Evolutionary conservation across 2,888 invertebrate species (phyloP), one percentile per base, ranked within the genome.

Genomic region (Busseola fusca): DNA sequence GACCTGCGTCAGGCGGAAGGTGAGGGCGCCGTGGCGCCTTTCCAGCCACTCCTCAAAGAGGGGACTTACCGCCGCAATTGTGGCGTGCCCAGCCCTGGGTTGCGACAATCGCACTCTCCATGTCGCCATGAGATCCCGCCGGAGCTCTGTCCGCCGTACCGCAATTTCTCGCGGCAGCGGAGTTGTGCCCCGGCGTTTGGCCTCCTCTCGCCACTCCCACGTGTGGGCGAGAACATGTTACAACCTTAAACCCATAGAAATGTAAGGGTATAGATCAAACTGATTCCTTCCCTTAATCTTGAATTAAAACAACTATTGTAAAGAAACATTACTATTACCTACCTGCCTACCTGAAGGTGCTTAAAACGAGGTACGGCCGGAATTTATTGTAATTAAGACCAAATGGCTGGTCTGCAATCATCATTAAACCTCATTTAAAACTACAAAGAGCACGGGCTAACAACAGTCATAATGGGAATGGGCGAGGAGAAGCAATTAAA

Each of bases 401-500:
- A 71, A 80, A 80, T 69, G 64, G 63, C 37, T 69, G 69, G 77
- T 72, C 80, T 59, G 82, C 80, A 85, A 84, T 84, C 76, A 84
- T 84, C 86, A 84, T 85, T 80, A 82, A 78, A 86, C 73, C 72
- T 84, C 80, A 80, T 84, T 84, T 84, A 76, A 84, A 84, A 83
- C 78, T 83, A 86, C 80, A 86, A 84, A 81, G 78, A 82, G 76
- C 74, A 63, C 67, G 62, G 68, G 63, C 76, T 82, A 73, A 83
- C 73, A 80, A 63, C 71, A 71, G 73, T 76, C 78, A 72, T 78
- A 86, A 88, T 84, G 84, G 62, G 83, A 87, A 80, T 80, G 80
- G 75, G 62, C 66, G 72, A 78, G 76, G 78, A 78, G 81, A 87
- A 87, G 87, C 87, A 90, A 90, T 91, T 91, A 90, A 88, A 87